Evolutionary conservation across 37 sponge, comb jelly and placozoan species (phyloP).

Genomic region (Chondrilla cf. caribensis): DNA sequence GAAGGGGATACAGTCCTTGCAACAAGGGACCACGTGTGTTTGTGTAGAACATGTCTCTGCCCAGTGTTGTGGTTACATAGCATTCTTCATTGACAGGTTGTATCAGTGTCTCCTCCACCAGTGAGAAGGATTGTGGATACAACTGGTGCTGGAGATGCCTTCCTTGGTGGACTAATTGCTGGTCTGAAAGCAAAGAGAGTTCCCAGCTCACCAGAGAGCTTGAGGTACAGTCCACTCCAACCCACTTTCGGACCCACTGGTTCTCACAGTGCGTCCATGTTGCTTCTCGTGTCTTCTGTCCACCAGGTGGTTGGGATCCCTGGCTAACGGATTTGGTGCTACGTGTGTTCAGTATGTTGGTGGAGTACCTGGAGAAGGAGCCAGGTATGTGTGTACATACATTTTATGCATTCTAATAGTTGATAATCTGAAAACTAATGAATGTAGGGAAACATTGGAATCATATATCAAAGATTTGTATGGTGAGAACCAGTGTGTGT

Average conservation of each 20-base stretch:
- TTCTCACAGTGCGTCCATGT: too few species aligned
- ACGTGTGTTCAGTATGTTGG: conserved; percentile 79
- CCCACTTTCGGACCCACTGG: neutral
- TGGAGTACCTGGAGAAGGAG: conserved; percentile 61
- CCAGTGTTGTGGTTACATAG: neutral
- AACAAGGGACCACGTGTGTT: conserved; percentile 42
- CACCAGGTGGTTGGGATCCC: conserved; percentile 51
- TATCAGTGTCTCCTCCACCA: conserved; percentile 40
- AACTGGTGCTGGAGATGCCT: conserved; percentile 95
- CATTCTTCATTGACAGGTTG: conserved; percentile 32
- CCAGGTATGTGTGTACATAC: conserved; percentile 41
- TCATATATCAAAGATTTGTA: neutral
- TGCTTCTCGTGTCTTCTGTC: neutral
- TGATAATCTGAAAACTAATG: neutral
- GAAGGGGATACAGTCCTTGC: conserved; percentile 45
- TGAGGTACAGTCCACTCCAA: conserved; percentile 31
- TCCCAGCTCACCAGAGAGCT: conserved; percentile 36
- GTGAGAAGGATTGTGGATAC: conserved; percentile 69
- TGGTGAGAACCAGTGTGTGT: too few species aligned
- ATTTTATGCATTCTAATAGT: neutral
- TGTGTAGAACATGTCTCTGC: neutral
- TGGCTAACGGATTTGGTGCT: conserved; percentile 81
- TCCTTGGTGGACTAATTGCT: conserved; percentile 77
- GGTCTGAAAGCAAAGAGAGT: conserved; percentile 44
- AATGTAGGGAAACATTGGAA: neutral